A percentile compares a stretch with the other conserved stretches of the same genome.
Evolutionary conservation across 2,113 vertebrate genomes (phyloP).

Genomic region (Hemiscyllium ocellatum): DNA sequence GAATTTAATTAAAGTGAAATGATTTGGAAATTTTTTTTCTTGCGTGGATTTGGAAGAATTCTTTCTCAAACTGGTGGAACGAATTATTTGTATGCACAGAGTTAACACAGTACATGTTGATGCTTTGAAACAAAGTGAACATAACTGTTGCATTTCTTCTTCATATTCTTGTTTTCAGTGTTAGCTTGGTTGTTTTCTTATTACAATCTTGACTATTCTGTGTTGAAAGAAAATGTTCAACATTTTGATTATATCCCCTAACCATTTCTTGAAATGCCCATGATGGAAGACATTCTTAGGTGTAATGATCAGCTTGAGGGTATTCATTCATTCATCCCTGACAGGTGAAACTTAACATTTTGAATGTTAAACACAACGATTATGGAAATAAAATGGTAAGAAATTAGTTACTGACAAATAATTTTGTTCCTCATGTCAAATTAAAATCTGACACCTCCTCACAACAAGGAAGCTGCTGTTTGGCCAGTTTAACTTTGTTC

Average conservation of each 20-base stretch:
- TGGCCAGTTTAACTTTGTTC: slow-evolving; percentile 81
- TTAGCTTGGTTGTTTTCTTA: not conserved
- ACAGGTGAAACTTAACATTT: slow-evolving; percentile 71
- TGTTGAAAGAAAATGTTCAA: slow-evolving; percentile 26
- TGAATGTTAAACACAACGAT: slow-evolving; percentile 76
- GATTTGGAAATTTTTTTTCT: not conserved
- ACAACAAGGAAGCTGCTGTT: slow-evolving; percentile 65
- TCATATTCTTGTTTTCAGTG: not conserved
- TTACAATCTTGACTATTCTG: slow-evolving; percentile 40
- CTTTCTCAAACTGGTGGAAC: not conserved
- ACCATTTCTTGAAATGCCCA: slow-evolving; percentile 39
- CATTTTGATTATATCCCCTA: slow-evolving; percentile 12
- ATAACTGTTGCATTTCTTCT: not conserved
- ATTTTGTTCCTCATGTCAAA: slow-evolving; percentile 76
- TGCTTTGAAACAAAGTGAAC: slow-evolving; percentile 6
- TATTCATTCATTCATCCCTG: slow-evolving; percentile 79
- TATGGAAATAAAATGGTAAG: slow-evolving; percentile 86
- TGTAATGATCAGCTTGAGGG: slow-evolving; percentile 60
- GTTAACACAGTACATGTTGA: not conserved
- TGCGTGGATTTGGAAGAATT: not conserved
- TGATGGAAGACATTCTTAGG: slow-evolving; percentile 53
- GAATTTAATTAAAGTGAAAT: not conserved
- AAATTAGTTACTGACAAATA: slow-evolving; percentile 84
- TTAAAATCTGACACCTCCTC: slow-evolving; percentile 74
- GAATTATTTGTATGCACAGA: not conserved